Evolutionary conservation across 2,888 invertebrate genomes (phyloP).

Genomic region (Tetragonula carbonaria): DNA sequence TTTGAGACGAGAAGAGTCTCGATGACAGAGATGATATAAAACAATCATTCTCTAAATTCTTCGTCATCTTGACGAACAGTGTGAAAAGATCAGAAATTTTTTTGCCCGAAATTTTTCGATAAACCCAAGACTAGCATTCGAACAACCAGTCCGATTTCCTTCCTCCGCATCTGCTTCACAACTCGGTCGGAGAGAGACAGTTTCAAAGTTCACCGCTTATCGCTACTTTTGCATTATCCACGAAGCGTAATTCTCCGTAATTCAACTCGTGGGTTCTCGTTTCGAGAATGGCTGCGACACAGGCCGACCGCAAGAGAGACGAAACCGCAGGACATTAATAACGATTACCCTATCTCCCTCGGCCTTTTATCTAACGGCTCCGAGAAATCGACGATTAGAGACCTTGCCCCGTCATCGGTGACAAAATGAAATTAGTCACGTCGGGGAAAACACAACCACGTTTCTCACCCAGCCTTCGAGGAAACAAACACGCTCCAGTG

Average conservation of each 20-base stretch:
- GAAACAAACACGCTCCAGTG: neutral
- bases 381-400: neutral
- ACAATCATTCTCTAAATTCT: neutral
- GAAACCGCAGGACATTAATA: conserved; percentile 8
- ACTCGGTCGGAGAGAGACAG: neutral
- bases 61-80: neutral
- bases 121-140: neutral
- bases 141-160: neutral
- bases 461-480: neutral
- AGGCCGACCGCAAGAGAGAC: neutral
- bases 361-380: neutral
- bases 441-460: conserved; percentile 31
- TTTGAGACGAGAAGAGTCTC: neutral
- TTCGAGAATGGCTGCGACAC: neutral
- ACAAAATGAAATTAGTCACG: conserved; percentile 26
- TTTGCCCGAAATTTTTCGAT: neutral
- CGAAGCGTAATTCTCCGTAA: neutral
- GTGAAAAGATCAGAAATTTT: neutral
- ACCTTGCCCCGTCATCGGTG: neutral
- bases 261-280: neutral
- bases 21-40: neutral
- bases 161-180: neutral
- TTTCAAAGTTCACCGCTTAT: neutral
- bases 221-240: neutral
- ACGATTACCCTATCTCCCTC: neutral